Conservation (phyloP, 2,888 invertebrate genomes). For the Myopa tessellatipennis region DNA sequence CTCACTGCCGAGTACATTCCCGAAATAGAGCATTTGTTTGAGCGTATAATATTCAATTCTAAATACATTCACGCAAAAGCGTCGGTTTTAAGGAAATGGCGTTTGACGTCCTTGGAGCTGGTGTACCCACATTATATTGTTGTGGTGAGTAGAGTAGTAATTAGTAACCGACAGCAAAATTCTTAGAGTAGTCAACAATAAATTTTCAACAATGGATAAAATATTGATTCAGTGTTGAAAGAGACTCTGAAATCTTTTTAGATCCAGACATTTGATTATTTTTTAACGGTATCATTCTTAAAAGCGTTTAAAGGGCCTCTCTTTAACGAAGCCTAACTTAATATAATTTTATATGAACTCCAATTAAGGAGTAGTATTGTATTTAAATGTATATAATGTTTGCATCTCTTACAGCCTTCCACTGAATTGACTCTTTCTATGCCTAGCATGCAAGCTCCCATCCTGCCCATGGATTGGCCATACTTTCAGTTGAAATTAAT, state of each 20-base stretch:
- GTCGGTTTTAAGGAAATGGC: constrained; percentile 70
- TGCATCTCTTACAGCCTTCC: constrained; percentile 54
- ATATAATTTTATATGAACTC: too few relatives aligned
- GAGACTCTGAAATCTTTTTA: too few relatives aligned
- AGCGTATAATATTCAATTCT: constrained; percentile 73
- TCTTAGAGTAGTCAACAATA: too few relatives aligned
- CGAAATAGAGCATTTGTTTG: constrained; percentile 72
- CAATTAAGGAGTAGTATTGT: not conserved
- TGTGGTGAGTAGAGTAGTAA: constrained; percentile 55
- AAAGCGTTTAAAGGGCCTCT: too few relatives aligned
- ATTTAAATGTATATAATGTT: not conserved
- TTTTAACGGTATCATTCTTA: too few relatives aligned
- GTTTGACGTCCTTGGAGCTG: constrained; percentile 69
- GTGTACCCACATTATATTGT: constrained; percentile 68
- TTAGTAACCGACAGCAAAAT: not conserved
- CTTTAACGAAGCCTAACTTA: too few relatives aligned
- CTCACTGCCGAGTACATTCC: constrained; percentile 72
- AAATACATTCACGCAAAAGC: constrained; percentile 71
- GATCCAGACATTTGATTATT: too few relatives aligned
- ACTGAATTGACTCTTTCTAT: constrained; percentile 68
- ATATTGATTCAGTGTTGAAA: too few relatives aligned
- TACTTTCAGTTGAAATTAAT: constrained; percentile 74
- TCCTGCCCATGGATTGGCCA: constrained; percentile 84
- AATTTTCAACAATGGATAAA: too few relatives aligned
- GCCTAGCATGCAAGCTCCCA: constrained; percentile 72